phyloP scores from a whole-genome alignment of 2,113 vertebrate genomes.

The Ramphastos sulfuratus region DNA sequence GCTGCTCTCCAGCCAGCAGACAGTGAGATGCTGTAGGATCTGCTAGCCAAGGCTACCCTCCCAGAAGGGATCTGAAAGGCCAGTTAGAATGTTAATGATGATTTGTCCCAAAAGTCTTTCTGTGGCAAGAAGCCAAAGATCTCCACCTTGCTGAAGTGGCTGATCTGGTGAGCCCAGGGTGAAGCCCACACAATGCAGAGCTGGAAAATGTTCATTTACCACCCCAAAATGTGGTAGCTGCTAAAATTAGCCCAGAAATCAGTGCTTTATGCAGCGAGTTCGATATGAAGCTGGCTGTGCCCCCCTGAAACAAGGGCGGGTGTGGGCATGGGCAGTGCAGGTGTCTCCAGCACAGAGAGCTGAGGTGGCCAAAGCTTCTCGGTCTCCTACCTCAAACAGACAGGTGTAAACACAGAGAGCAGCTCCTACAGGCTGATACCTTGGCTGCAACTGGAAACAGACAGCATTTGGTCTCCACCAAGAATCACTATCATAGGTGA shows the following conservation, averaged over 20 bases:
- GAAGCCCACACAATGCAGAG: accelerated
- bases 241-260: background rate
- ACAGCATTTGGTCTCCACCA: background rate
- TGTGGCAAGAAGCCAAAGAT: background rate
- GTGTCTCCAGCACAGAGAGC: background rate
- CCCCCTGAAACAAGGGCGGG: background rate
- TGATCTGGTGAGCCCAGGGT: background rate
- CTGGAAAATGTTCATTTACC: background rate
- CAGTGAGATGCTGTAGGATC: background rate
- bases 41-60: background rate
- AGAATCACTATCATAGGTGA: background rate
- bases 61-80: background rate
- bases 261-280: background rate
- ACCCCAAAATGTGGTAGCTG: background rate
- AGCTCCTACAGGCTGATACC: background rate
- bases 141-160: background rate
- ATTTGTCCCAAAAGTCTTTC: background rate
- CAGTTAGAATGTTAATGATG: background rate
- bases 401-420: background rate
- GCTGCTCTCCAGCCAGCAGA: background rate
- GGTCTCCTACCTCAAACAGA: background rate
- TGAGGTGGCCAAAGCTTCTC: background rate
- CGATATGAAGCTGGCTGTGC: background rate
- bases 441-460: background rate
- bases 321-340: accelerated